Evolutionary conservation across 2,888 invertebrate species (phyloP).

Genomic region (Eremobia ochroleuca): DNA sequence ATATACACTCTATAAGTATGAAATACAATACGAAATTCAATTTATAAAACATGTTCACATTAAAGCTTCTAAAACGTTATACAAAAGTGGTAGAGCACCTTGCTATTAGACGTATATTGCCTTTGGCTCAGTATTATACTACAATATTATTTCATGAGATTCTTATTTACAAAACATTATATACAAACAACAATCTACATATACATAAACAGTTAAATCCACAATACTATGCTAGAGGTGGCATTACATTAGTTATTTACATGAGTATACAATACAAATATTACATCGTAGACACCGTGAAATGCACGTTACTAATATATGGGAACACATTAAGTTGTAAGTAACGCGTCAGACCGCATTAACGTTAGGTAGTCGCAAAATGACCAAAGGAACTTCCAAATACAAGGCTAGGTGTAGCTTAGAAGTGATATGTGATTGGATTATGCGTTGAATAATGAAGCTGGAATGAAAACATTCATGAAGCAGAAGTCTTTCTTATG

Average conservation of each 20-base stretch:
- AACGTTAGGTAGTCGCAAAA: conserved; percentile 39
- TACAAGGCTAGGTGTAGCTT: conserved; percentile 31
- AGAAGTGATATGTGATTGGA: conserved; percentile 21
- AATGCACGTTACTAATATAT: conserved; percentile 70
- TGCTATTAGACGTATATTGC: conserved; percentile 84
- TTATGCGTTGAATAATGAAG: neutral
- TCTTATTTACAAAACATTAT: conserved; percentile 80
- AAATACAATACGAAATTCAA: conserved; percentile 77
- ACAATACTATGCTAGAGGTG: conserved; percentile 75
- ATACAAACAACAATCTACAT: conserved; percentile 71
- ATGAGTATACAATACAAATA: conserved; percentile 68
- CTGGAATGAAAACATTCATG: neutral
- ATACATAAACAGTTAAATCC: conserved; percentile 61
- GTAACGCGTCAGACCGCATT: conserved; percentile 6
- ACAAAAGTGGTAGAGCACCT: conserved; percentile 86
- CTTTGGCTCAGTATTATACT: conserved; percentile 86
- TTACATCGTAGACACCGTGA: conserved; percentile 69
- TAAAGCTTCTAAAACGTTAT: conserved; percentile 84
- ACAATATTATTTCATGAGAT: conserved; percentile 76
- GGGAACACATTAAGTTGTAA: conserved; percentile 46
- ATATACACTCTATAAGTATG: conserved; percentile 59
- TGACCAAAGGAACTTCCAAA: conserved; percentile 65
- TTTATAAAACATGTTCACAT: conserved; percentile 75
- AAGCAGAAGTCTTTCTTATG: neutral
- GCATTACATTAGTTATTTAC: conserved; percentile 78